Evolutionary conservation across 37 sponge, comb jelly and placozoan species (phyloP), one percentile per base, ranked within the genome.

Genomic region (Lycopodina hypogea): DNA sequence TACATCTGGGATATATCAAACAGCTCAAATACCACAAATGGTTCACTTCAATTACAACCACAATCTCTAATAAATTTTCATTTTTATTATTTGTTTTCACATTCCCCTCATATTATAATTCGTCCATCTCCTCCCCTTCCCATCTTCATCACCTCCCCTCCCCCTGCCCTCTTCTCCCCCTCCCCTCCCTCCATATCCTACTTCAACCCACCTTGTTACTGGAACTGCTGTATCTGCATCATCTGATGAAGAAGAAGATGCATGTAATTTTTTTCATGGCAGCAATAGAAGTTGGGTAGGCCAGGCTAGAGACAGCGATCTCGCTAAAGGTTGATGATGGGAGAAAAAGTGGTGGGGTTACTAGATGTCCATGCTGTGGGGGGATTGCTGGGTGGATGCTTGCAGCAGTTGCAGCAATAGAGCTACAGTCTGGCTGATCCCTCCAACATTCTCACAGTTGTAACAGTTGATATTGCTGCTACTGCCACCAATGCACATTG

Each of bases 201-300:
- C n/a, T n/a, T n/a, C n/a, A n/a, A n/a, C n/a, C n/a, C 7, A 71
- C 71, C 71, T 24, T 28, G 56, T 38, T 69, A 55, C 40, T 63
- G 74, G 63, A 76, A 72, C 55, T 84, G 87, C n/a, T 81, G 88
- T 23, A 76, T 51, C 51, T 87, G 88, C 39, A 36, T 23, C 68
- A 79, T 82, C 67, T 82, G 81, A 22, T 86, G n/a, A n/a, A n/a
- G 86, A 4, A 87, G 62, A 24, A 87, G 78, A 36, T 87, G 88
- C 17, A 87, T 60, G 77, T 87, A 87, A 69, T 73, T 87, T 61
- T 87, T 2, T 73, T 65, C 45, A 61, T 41, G 50, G 78, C 21
- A 66, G 68, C 30, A 1, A 50, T 66, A 37, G 50, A 3, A 15
- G 78, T 78, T 32, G 82, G 62, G 18, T 60, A 59, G 23, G 71